These are phyloP conservation scores for Monochamus saltuarius DNA, from an alignment of 1,140 invertebrate species.

Conservation along the genomic window DNA sequence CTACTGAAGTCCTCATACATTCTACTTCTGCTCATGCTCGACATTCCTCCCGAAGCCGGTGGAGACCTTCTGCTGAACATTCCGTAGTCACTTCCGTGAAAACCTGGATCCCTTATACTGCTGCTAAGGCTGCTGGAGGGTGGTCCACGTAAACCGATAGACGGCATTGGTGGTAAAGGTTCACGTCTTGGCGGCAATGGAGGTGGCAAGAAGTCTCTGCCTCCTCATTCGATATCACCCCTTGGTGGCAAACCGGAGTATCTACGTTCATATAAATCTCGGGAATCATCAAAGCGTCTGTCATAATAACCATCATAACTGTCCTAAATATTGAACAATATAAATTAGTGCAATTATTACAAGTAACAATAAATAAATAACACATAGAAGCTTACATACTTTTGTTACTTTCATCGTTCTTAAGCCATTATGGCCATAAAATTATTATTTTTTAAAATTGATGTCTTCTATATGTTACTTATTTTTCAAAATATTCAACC, in stretches of 20 bases:
- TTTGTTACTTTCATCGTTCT: too few species aligned
- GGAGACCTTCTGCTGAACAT: slow-evolving; percentile 81
- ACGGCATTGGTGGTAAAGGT: slow-evolving; percentile 66
- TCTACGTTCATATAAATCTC: slow-evolving; percentile 76
- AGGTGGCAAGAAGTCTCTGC: slow-evolving; percentile 63
- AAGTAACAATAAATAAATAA: neutral
- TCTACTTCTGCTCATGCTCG: slow-evolving; percentile 55
- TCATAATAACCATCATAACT: slow-evolving; percentile 80
- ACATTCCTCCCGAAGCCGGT: slow-evolving; percentile 51
- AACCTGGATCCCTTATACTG: slow-evolving; percentile 45
- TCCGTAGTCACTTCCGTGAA: slow-evolving; percentile 67
- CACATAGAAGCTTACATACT: neutral
- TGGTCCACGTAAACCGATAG: slow-evolving; percentile 57
- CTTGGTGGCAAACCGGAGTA: slow-evolving; percentile 68
- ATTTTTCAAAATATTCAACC: too few species aligned
- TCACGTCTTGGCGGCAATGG: slow-evolving; percentile 63
- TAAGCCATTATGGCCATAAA: too few species aligned
- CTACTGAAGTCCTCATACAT: slow-evolving; percentile 84
- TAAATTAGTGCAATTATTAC: too few species aligned
- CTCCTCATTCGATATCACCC: slow-evolving; percentile 61
- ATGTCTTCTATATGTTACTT: too few species aligned
- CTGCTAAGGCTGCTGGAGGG: slow-evolving; percentile 57
- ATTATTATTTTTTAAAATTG: too few species aligned
- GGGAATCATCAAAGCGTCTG: slow-evolving; percentile 71
- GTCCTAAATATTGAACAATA: slow-evolving; percentile 58